These are phyloP conservation scores for pig (Sus scrofa) DNA, from an alignment of 2,113 vertebrate species.

Conservation along the genomic window T2T-Sscrofa CM000826.6:130581001-130581500, in stretches of 20 bases:
- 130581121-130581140: background rate
- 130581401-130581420: no score
- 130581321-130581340: background rate
- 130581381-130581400: no score
- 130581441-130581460: no score
- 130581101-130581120: background rate
- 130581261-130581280: background rate
- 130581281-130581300: background rate
- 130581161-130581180: background rate
- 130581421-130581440: no score
- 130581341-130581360: background rate
- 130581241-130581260: background rate
- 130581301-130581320: background rate
- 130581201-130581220: background rate
- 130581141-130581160: background rate
- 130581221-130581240: no score
- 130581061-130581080: background rate
- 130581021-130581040: background rate
- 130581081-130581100: background rate
- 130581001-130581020: background rate
- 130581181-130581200: background rate
- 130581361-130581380: no score
- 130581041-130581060: fast-evolving
- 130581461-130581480: no score
- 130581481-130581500: no score